Conservation (phyloP, 2,113 vertebrate species). For the Ia io region DNA sequence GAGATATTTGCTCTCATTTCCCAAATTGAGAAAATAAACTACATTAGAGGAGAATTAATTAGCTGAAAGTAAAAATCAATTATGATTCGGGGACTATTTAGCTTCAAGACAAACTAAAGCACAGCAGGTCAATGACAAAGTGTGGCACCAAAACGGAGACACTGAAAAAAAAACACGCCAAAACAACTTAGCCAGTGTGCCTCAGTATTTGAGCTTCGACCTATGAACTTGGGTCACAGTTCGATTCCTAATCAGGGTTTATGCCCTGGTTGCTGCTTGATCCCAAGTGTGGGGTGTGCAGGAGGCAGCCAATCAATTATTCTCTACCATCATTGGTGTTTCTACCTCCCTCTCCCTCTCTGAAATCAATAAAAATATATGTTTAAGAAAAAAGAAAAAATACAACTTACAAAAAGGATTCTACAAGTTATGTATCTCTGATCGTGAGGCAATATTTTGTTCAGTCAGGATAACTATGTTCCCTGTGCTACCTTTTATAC, state of each 20-base stretch:
- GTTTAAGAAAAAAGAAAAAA: neutral
- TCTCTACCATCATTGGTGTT: too few relatives aligned
- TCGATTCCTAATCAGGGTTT: too few relatives aligned
- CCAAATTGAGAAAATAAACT: neutral
- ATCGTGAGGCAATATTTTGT: neutral
- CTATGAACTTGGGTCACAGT: too few relatives aligned
- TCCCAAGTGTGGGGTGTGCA: too few relatives aligned
- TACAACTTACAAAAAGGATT: neutral
- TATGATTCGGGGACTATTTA: conserved; percentile 3
- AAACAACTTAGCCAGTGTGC: too few relatives aligned
- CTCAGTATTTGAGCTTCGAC: too few relatives aligned
- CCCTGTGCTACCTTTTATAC: neutral
- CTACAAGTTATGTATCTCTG: neutral
- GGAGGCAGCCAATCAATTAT: too few relatives aligned
- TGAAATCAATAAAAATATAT: too few relatives aligned
- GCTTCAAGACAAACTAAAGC: neutral
- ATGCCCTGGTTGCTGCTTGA: too few relatives aligned
- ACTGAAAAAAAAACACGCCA: neutral
- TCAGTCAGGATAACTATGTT: neutral
- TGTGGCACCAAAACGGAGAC: neutral
- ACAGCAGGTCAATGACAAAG: neutral
- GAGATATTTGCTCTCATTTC: neutral
- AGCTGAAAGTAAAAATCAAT: conserved; percentile 47
- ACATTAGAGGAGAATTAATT: conserved; percentile 27
- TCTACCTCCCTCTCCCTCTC: too few relatives aligned